These are phyloP conservation scores for Mizuhopecten yessoensis DNA, from an alignment of 1,140 invertebrate species.

Conservation along the genomic window DNA sequence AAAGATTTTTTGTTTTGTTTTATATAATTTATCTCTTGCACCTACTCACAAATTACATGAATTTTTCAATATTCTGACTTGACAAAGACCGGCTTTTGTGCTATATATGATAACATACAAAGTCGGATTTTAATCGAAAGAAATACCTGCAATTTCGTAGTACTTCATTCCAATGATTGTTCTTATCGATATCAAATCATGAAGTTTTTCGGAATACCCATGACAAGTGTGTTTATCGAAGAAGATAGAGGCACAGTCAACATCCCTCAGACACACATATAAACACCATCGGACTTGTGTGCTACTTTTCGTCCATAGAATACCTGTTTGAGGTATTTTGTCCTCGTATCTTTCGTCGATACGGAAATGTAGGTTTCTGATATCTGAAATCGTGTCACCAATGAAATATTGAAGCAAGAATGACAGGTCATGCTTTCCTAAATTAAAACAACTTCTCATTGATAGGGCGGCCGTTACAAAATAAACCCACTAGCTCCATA, in stretches of 20 bases:
- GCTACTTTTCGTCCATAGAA: neutral
- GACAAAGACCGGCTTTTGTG: too few relatives aligned
- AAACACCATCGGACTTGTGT: neutral
- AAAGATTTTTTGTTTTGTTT: too few relatives aligned
- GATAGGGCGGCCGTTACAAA: too few relatives aligned
- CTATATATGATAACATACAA: too few relatives aligned
- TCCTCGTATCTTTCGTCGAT: neutral
- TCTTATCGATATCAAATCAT: neutral
- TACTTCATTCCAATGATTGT: neutral
- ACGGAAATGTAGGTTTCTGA: neutral
- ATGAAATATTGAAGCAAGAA: too few relatives aligned
- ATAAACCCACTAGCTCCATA: too few relatives aligned
- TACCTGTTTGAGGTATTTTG: neutral
- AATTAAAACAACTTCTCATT: too few relatives aligned
- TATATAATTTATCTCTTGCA: too few relatives aligned
- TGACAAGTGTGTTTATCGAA: neutral
- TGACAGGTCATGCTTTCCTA: too few relatives aligned
- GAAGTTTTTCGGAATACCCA: neutral
- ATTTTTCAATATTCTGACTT: too few relatives aligned
- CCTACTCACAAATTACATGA: too few relatives aligned
- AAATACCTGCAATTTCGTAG: conserved; percentile 15
- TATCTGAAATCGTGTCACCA: neutral
- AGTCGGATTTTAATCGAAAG: too few relatives aligned
- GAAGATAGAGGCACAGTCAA: neutral
- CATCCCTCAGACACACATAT: neutral